Evolutionary conservation across 2,888 invertebrate genomes (phyloP).

Genomic region (Hybos culiciformis): DNA sequence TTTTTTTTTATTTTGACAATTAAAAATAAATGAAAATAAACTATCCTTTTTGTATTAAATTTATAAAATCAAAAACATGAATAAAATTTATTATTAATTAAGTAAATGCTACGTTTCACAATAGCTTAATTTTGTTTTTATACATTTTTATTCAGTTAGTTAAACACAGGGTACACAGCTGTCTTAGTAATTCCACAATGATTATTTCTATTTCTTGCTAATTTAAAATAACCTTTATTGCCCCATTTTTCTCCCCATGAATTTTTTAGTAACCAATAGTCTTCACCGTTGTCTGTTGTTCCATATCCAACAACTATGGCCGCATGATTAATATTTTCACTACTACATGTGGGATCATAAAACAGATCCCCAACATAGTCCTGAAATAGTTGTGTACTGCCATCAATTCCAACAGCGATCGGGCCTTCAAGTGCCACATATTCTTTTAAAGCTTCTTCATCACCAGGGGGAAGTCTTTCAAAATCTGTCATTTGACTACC

Average conservation of each 20-base stretch:
- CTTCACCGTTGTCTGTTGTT: constrained; percentile 4
- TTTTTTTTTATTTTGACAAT: too few species aligned
- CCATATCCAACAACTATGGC: constrained; percentile 11
- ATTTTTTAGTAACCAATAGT: constrained; percentile 13
- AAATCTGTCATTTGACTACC: neutral
- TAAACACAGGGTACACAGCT: constrained; percentile 69
- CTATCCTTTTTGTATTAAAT: too few species aligned
- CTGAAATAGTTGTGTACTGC: constrained; percentile 2
- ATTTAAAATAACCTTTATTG: constrained; percentile 59
- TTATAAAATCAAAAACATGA: too few species aligned
- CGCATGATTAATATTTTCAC: constrained; percentile 4
- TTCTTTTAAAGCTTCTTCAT: constrained; percentile 9
- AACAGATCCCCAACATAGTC: constrained; percentile 9
- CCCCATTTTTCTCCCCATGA: constrained; percentile 50
- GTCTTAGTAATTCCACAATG: constrained; percentile 65
- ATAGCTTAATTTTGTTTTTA: too few species aligned
- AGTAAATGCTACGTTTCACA: too few species aligned
- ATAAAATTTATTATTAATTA: too few species aligned
- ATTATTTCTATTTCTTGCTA: constrained; percentile 64
- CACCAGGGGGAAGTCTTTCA: constrained; percentile 3
- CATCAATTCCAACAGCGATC: constrained; percentile 9
- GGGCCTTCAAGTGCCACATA: constrained; percentile 10
- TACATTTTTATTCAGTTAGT: too few species aligned
- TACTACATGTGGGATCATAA: constrained; percentile 7
- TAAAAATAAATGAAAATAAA: too few species aligned